phyloP scores from a whole-genome alignment of 2,113 vertebrate species.

The Calonectris borealis region DNA sequence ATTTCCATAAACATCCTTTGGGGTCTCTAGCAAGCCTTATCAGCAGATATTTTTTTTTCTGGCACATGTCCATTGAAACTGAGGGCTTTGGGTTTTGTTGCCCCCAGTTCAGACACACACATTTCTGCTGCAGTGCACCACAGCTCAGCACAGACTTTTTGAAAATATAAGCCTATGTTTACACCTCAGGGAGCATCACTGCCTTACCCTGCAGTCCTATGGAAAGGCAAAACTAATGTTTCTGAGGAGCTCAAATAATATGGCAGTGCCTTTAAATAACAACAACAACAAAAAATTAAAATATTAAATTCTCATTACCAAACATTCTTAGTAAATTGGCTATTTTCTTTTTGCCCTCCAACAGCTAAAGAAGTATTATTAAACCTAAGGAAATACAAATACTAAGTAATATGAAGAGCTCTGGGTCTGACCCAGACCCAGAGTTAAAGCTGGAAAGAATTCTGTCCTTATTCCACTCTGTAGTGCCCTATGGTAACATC shows the following conservation, averaged over 20 bases:
- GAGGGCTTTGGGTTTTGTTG: not conserved
- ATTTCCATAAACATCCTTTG: not conserved
- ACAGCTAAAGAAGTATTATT: not conserved
- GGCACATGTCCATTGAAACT: not conserved
- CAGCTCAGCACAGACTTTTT: not conserved
- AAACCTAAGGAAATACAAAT: not conserved
- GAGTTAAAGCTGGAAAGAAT: conserved; percentile 30
- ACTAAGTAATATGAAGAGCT: not conserved
- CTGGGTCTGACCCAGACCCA: not conserved
- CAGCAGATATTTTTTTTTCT: not conserved
- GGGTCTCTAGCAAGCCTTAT: not conserved
- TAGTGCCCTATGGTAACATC: not conserved
- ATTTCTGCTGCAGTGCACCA: not conserved
- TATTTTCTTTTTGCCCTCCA: not conserved
- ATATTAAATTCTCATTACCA: not conserved
- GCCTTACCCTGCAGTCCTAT: not conserved
- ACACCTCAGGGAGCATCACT: not conserved
- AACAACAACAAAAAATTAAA: not conserved
- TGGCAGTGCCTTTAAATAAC: not conserved
- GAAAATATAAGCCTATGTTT: not conserved
- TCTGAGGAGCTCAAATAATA: not conserved
- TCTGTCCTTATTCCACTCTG: conserved; percentile 24
- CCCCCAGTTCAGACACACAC: not conserved
- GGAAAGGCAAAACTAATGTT: not conserved
- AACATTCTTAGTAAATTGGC: not conserved